Evolutionary conservation across 1,140 invertebrate genomes (phyloP).

Genomic region (Calephelis virginiensis): DNA sequence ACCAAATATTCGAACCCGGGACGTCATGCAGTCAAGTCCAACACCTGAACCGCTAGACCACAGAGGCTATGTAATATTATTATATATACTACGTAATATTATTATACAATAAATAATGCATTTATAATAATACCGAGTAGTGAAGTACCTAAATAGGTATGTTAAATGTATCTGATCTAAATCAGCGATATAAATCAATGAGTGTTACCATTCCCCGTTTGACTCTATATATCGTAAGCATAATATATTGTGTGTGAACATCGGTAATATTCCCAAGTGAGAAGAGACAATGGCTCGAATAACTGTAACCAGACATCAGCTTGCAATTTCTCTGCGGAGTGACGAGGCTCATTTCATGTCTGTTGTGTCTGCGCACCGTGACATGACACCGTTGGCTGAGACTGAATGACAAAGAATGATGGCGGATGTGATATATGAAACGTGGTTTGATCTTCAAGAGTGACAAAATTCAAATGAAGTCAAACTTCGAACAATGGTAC

Average conservation of each 20-base stretch:
- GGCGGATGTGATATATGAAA: conserved; percentile 25
- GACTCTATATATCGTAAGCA: not conserved
- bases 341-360: conserved; percentile 33
- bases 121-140: no score
- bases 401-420: conserved; percentile 29
- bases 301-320: conserved; percentile 34
- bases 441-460: not conserved
- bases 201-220: no score
- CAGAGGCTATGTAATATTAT: no score
- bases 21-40: no score
- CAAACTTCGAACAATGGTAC: not conserved
- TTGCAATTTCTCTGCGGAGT: conserved; percentile 30
- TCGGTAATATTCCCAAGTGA: conserved; percentile 32
- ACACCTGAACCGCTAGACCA: no score
- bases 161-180: no score
- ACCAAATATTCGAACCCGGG: no score
- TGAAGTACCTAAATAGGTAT: no score
- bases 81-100: no score
- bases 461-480: not conserved
- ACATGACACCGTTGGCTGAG: conserved; percentile 31
- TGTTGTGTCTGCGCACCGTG: conserved; percentile 35
- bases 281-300: conserved; percentile 27
- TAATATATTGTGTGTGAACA: conserved; percentile 20
- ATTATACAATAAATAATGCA: no score
- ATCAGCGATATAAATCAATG: no score